Evolutionary conservation across 2,888 invertebrate genomes (phyloP), one percentile per base, ranked within the genome.

Genomic region (Pristionchus japonicus): DNA sequence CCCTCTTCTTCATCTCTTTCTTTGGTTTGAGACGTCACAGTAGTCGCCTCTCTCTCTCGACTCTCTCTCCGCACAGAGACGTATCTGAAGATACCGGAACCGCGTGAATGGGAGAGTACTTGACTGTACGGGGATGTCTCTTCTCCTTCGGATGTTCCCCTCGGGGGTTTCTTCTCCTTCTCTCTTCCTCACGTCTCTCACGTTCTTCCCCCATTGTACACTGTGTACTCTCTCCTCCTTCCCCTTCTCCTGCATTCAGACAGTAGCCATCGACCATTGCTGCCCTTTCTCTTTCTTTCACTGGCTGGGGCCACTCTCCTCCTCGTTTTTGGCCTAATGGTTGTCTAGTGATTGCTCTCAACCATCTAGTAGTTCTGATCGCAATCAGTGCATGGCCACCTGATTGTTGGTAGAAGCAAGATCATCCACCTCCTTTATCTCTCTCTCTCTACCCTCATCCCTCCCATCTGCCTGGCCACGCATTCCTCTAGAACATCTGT

Each of bases 181-280:
- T 74, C 74, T 37, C 70, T 37, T 20, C 40, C 34, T n/a, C 20
- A n/a, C 34, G 31, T 37, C 40, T 34, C 77, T 77, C 77, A 77
- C 77, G 77, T 77, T 77, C 77, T 77, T 77, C 27, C 37, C 49
- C 11, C 77, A 52, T 83, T 52, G 40, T 52, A 40, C 52, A 37
- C 52, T 83, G 83, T 57, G 40, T 47, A 83, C 37, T 43, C 17
- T 83, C 64, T 64, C 47, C 64, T 47, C 47, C 43, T 37, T 17
- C 43, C 31, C n/a, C 47, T 31, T 34, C 49, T 47, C 40, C 57
- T 27, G 74, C 74, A 20, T 77, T 47, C 77, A 52, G 49, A 82
- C 82, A 82, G 47, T 52, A 52, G 52, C 23, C 49, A n/a, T n/a
- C 31, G 57, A 9, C 57, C 57, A 57, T 57, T 57, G 23, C 52